A percentile compares a stretch with the other conserved stretches of the same genome.
These are phyloP conservation scores for Cotesia typhae DNA, from an alignment of 1,140 invertebrate species.

Conservation along the genomic window DNA sequence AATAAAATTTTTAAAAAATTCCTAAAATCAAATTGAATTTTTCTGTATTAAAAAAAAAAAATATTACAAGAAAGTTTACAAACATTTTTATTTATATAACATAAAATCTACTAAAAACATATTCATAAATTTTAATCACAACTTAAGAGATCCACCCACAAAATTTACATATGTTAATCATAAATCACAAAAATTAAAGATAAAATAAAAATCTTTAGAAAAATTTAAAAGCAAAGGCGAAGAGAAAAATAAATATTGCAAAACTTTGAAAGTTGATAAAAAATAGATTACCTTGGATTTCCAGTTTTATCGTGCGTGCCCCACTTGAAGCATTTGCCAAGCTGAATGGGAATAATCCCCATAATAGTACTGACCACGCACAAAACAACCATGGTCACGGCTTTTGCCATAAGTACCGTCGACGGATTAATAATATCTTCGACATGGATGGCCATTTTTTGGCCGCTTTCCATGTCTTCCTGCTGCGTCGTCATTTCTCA, in stretches of 20 bases:
- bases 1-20: too few relatives aligned
- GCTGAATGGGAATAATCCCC: conserved; percentile 73
- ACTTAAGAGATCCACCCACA: too few relatives aligned
- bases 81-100: too few relatives aligned
- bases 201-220: too few relatives aligned
- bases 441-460: conserved; percentile 7
- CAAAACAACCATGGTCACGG: conserved; percentile 76
- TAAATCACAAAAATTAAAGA: too few relatives aligned
- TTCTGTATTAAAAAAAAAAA: too few relatives aligned
- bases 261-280: conserved; percentile 3
- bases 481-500: conserved; percentile 12
- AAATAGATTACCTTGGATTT: conserved; percentile 58
- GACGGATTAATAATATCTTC: conserved; percentile 42
- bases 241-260: conserved; percentile 15
- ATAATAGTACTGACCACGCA: conserved; percentile 75
- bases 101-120: too few relatives aligned
- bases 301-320: conserved; percentile 53
- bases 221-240: too few relatives aligned
- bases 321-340: conserved; percentile 74
- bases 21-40: too few relatives aligned
- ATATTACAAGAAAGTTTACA: too few relatives aligned
- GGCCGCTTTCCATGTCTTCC: not conserved
- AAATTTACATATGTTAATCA: too few relatives aligned
- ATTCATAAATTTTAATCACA: too few relatives aligned
- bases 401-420: conserved; percentile 71